Evolutionary conservation across 2,113 vertebrate species (phyloP), one percentile per base, ranked within the genome.

Genomic region (Zootoca vivipara): DNA sequence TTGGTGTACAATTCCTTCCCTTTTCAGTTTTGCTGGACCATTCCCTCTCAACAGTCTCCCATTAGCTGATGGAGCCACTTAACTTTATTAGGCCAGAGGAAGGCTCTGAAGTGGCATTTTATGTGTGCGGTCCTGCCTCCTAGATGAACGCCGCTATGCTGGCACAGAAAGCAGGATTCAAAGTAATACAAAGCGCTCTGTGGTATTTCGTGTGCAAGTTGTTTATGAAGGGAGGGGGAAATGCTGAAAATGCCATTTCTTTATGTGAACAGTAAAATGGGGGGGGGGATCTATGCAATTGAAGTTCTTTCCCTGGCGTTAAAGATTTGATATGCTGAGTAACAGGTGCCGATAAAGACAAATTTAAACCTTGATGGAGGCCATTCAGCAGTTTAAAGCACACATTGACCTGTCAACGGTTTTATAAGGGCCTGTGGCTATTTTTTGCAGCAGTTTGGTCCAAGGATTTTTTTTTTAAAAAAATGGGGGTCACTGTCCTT

Each of bases 231-330:
- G 9, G 46, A 46, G 46, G 46, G 38, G 52, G 12, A 75, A 65
- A 7, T 82, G 91, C 42, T 89, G 58, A 82, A 24, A 90, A 89
- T 89, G 85, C 2, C 65, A 90, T 94, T 65, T 75, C 86, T 94
- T 87, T 90, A 90, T 88, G 33, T 89, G 87, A 93, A 88, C 4
- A 87, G 6, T 93, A 91, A 92, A 91, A 91, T 85, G 86, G 84
- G 92, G 93, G 80, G 88, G 93, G 91, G 92, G 92, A 85, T 78
- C 83, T 38, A 82, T 83, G n/a, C 62, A 83, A 91, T 85, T 92
- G 93, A 90, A 85, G 67, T 86, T 93, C 28, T 91, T 92, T 89
- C 56, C 83, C 20, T 82, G 3, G 22, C 64, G 82, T 87, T 83
- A 92, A 89, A 89, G 10, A 80, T 67, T 26, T 85, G 79, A 84